These are phyloP conservation scores for Epiblema foenella DNA, from an alignment of 2,888 invertebrate species.

Conservation along the genomic window DNA sequence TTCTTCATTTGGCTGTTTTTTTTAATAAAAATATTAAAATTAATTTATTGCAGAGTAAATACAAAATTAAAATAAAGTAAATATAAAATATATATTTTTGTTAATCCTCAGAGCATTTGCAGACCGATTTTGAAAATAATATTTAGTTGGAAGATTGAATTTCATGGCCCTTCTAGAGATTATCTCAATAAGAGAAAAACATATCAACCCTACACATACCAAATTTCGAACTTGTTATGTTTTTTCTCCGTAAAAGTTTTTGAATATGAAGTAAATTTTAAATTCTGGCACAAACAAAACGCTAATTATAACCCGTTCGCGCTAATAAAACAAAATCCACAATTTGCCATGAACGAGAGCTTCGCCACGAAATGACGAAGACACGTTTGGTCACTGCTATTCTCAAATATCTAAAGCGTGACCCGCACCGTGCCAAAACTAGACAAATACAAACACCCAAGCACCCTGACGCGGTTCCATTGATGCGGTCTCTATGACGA, in stretches of 20 bases:
- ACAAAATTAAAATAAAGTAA: too few relatives aligned
- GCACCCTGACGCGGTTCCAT: slow-evolving; percentile 49
- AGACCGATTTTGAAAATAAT: too few relatives aligned
- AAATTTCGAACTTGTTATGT: background rate
- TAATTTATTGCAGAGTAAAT: too few relatives aligned
- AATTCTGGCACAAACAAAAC: slow-evolving; percentile 33
- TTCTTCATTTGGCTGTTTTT: background rate
- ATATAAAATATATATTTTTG: too few relatives aligned
- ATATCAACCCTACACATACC: background rate
- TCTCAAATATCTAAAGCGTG: slow-evolving; percentile 53
- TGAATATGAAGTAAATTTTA: background rate
- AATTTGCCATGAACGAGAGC: slow-evolving; percentile 30
- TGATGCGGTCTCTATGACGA: slow-evolving; percentile 44
- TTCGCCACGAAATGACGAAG: slow-evolving; percentile 41
- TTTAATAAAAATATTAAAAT: too few relatives aligned
- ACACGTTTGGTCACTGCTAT: slow-evolving; percentile 54
- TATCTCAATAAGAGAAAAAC: too few relatives aligned
- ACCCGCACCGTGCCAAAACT: slow-evolving; percentile 47
- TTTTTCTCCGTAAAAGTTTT: too few relatives aligned
- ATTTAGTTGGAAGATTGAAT: too few relatives aligned
- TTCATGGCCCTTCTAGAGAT: too few relatives aligned
- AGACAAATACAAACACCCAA: slow-evolving; percentile 51
- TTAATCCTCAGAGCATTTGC: too few relatives aligned
- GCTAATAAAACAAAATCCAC: slow-evolving; percentile 37
- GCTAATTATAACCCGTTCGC: slow-evolving; percentile 24